Evolutionary conservation across 1,140 invertebrate genomes (phyloP).

Genomic region (Rhagoletis pomonella): DNA sequence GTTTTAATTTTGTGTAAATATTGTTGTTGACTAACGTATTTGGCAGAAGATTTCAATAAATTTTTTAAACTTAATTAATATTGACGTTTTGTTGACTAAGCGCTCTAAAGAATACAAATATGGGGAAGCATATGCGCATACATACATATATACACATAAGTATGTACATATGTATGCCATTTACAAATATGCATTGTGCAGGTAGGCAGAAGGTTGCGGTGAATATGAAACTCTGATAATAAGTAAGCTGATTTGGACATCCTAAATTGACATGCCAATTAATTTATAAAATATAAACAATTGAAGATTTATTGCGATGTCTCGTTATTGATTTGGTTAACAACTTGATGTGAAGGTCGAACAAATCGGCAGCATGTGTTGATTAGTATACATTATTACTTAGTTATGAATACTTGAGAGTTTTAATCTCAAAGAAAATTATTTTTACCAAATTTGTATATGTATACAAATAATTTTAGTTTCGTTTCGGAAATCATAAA

Average conservation of each 20-base stretch:
- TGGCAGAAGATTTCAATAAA: background rate
- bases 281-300: constrained; percentile 36
- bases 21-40: too few relatives aligned
- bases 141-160: background rate
- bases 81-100: background rate
- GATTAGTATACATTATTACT: too few relatives aligned
- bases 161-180: background rate
- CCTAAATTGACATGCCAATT: constrained; percentile 35
- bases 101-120: background rate
- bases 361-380: background rate
- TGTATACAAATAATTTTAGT: too few relatives aligned
- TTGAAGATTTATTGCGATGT: constrained; percentile 34
- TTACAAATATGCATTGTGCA: background rate
- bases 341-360: background rate
- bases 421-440: too few relatives aligned
- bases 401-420: too few relatives aligned
- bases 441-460: too few relatives aligned
- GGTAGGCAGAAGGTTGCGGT: background rate
- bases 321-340: background rate
- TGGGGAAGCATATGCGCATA: background rate
- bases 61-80: background rate
- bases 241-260: constrained; percentile 40
- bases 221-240: background rate
- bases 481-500: too few relatives aligned
- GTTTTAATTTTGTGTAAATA: too few relatives aligned